These are phyloP conservation scores for Cancer borealis DNA, from an alignment of 2,888 invertebrate species.

Conservation along the genomic window DNA sequence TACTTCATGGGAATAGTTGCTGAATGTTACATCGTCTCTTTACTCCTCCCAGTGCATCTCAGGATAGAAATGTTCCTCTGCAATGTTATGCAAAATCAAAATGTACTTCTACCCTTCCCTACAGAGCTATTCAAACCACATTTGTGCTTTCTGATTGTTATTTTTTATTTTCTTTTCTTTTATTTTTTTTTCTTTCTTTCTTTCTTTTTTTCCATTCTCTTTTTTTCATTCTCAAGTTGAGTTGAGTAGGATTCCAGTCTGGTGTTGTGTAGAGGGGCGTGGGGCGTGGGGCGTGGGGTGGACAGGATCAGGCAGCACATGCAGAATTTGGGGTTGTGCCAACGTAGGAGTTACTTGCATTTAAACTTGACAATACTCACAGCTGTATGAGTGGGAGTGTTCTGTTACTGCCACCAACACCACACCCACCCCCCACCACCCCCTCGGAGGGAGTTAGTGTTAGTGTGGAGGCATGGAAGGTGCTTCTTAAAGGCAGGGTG, in stretches of 20 bases:
- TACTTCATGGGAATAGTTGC: slow-evolving; percentile 43
- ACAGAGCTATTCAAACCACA: slow-evolving; percentile 23
- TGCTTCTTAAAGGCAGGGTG: neutral
- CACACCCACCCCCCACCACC: too few relatives aligned
- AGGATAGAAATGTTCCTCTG: slow-evolving; percentile 45
- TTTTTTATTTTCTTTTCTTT: too few relatives aligned
- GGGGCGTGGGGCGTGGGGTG: neutral
- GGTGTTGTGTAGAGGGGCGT: neutral
- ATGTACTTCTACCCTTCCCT: slow-evolving; percentile 4
- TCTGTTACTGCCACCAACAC: neutral
- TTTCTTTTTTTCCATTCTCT: neutral
- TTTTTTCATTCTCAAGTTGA: neutral
- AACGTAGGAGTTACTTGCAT: neutral
- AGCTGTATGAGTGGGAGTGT: neutral
- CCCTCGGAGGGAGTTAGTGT: neutral
- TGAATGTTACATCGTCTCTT: neutral
- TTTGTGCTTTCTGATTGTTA: neutral
- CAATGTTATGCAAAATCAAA: slow-evolving; percentile 43
- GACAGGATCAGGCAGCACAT: slow-evolving; percentile 1
- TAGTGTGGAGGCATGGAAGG: neutral
- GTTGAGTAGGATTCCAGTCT: neutral
- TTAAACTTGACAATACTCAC: slow-evolving; percentile 24
- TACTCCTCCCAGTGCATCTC: neutral
- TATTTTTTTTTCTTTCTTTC: neutral
- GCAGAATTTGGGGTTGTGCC: neutral